A percentile compares a stretch with the other conserved stretches of the same genome.
These are phyloP conservation scores for Volucella zonaria DNA, from an alignment of 2,888 invertebrate genomes.

Conservation along the genomic window DNA sequence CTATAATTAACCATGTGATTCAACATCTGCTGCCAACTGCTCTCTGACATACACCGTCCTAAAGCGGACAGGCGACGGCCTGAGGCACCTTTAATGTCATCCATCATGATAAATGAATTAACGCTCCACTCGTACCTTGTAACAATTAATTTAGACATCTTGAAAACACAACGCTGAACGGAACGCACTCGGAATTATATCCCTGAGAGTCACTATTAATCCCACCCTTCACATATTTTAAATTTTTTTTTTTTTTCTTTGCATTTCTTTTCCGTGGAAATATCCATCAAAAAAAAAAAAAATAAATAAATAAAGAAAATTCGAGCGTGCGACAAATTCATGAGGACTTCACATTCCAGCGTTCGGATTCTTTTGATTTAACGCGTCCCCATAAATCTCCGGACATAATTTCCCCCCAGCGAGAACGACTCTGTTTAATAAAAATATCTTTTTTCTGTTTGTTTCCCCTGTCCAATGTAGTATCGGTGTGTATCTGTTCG, in stretches of 20 bases:
- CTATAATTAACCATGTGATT: conserved; percentile 43
- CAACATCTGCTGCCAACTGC: conserved; percentile 8
- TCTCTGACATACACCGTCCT: conserved; percentile 1
- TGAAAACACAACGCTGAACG: conserved; percentile 19
- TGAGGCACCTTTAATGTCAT: conserved; percentile 38
- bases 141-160: conserved; percentile 53
- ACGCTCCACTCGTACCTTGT: conserved; percentile 9
- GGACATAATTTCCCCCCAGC: conserved; percentile 45
- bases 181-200: conserved; percentile 30
- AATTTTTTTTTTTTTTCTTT: conserved; percentile 9
- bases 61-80: not conserved
- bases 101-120: conserved; percentile 61
- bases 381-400: conserved; percentile 56
- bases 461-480: not conserved
- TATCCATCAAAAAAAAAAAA: conserved; percentile 18
- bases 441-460: conserved; percentile 53
- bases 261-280: not conserved
- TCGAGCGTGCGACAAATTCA: conserved; percentile 51
- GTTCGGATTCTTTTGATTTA: conserved; percentile 40
- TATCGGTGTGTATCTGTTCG: conserved; percentile 32
- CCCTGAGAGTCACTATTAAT: conserved; percentile 43
- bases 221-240: conserved; percentile 49
- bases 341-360: conserved; percentile 9
- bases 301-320: not conserved
- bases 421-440: conserved; percentile 46